phyloP scores from a whole-genome alignment of 2,113 vertebrate genomes.

The Megaceryle maxima region DNA sequence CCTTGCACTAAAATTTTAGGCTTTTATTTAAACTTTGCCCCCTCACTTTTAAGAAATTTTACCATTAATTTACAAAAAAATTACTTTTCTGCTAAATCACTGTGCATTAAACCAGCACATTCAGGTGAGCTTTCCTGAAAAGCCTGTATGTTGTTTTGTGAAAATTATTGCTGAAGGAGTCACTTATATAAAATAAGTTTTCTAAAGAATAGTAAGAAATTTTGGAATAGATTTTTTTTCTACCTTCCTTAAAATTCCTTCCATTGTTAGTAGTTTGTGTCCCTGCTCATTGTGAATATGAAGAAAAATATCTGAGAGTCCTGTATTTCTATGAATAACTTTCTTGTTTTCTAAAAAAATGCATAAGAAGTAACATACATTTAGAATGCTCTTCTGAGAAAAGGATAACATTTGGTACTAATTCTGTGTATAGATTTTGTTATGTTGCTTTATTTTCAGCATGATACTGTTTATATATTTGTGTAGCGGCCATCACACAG shows the following conservation, averaged over 20 bases:
- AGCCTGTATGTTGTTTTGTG: background rate
- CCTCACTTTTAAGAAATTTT: background rate
- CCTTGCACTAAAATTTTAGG: fast-evolving
- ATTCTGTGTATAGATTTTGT: background rate
- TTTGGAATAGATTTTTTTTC: background rate
- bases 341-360: no score
- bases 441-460: background rate
- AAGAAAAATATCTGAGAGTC: background rate
- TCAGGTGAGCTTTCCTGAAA: background rate
- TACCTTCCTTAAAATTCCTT: background rate
- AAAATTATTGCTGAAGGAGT: background rate
- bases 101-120: background rate
- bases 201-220: background rate
- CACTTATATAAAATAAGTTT: background rate
- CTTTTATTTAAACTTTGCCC: background rate
- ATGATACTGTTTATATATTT: background rate
- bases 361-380: background rate
- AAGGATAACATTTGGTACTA: background rate
- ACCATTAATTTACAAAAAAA: background rate
- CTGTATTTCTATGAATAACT: background rate
- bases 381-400: background rate
- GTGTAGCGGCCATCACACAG: background rate
- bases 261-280: background rate
- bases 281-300: background rate
- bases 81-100: background rate